Evolutionary conservation across 2,113 vertebrate species (phyloP).

Genomic region (Heptranchias perlo): DNA sequence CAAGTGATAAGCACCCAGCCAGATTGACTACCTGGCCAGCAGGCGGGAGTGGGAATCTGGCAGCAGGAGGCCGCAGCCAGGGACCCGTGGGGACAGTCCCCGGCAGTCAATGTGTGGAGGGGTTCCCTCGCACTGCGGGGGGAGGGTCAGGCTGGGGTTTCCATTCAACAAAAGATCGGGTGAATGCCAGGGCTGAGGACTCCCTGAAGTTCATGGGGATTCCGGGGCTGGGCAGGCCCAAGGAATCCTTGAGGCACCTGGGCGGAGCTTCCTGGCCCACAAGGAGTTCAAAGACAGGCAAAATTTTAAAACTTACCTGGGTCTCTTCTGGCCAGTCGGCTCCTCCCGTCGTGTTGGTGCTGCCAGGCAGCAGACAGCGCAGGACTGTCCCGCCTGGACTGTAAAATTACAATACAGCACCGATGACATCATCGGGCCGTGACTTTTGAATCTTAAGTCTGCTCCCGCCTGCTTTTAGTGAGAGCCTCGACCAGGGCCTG

Average conservation of each 20-base stretch:
- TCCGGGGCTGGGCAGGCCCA: neutral
- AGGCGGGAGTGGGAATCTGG: no score
- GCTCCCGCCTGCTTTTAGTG: no score
- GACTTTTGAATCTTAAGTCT: neutral
- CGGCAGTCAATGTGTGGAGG: no score
- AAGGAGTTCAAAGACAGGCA: neutral
- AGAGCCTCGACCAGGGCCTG: neutral
- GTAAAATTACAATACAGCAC: neutral
- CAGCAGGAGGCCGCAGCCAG: no score
- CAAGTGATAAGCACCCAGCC: neutral
- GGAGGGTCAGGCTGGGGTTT: no score
- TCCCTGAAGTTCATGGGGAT: neutral
- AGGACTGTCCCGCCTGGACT: neutral
- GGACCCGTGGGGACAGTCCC: no score
- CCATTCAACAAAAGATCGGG: no score
- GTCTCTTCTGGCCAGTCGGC: neutral
- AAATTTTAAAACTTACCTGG: neutral
- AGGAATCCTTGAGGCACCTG: neutral
- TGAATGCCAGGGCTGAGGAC: neutral
- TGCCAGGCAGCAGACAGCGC: neutral
- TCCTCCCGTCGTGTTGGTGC: neutral
- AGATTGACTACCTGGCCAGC: no score
- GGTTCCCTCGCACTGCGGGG: no score
- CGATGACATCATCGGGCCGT: neutral
- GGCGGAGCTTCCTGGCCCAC: neutral